Conservation (phyloP, 2,797 vertebrate genomes). For the Balearica regulorum region DNA sequence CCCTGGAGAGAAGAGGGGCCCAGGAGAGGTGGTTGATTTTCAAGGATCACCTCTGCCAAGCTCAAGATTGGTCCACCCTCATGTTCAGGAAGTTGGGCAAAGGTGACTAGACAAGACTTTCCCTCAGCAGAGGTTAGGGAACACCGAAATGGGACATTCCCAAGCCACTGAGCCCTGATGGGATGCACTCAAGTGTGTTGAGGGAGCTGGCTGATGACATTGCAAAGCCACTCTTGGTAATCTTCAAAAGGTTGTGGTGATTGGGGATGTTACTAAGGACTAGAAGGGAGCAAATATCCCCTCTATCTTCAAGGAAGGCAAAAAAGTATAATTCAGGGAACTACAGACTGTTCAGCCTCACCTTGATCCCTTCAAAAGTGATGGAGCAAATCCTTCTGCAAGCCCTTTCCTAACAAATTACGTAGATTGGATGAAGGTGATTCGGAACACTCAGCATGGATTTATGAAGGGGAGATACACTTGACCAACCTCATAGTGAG, state of each 20-base stretch:
- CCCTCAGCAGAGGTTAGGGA: neutral
- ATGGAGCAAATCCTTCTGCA: neutral
- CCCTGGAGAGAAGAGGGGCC: neutral
- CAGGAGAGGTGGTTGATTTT: neutral
- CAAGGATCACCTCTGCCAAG: neutral
- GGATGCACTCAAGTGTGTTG: neutral
- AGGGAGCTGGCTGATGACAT: neutral
- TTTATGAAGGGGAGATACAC: neutral
- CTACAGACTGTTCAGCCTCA: neutral
- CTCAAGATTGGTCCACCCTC: neutral
- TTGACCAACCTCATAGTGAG: neutral
- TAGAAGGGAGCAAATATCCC: neutral
- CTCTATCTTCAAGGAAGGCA: neutral
- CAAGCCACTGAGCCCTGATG: neutral
- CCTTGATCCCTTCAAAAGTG: neutral
- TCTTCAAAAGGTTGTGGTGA: neutral
- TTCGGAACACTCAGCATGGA: neutral
- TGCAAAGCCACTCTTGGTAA: neutral
- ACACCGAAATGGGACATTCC: neutral
- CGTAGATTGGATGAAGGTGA: neutral
- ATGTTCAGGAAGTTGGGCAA: neutral
- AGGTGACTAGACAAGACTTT: neutral
- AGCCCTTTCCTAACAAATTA: neutral
- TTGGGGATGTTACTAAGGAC: neutral
- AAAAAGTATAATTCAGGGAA: neutral